These are phyloP conservation scores for Lepeophtheirus nordmannii DNA, from an alignment of 2,888 invertebrate genomes.

Conservation along the genomic window DNA sequence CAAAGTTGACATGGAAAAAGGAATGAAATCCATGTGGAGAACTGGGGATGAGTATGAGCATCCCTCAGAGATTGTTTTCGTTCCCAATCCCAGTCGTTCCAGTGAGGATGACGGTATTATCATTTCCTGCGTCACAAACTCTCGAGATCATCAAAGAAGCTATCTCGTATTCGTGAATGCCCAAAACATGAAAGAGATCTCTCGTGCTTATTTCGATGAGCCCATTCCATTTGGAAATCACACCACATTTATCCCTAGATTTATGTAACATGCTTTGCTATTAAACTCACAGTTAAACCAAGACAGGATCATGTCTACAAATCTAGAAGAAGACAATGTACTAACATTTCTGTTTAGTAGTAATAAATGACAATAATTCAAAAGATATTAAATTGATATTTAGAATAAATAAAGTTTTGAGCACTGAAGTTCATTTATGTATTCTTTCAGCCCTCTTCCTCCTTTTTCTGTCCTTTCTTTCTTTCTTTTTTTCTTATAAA, in stretches of 20 bases:
- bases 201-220: conserved; percentile 23
- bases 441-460: too few relatives aligned
- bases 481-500: too few relatives aligned
- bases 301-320: too few relatives aligned
- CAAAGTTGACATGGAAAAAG: conserved; percentile 9
- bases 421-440: too few relatives aligned
- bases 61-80: conserved; percentile 8
- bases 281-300: too few relatives aligned
- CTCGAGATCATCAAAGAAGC: neutral
- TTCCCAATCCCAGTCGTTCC: neutral
- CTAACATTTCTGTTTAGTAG: too few relatives aligned
- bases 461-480: too few relatives aligned
- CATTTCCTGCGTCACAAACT: conserved; percentile 8
- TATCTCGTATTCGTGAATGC: conserved; percentile 17
- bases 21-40: conserved; percentile 4
- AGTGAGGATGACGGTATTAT: conserved; percentile 17
- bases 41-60: conserved; percentile 15
- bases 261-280: neutral
- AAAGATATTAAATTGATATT: too few relatives aligned
- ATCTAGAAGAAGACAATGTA: too few relatives aligned
- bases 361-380: too few relatives aligned
- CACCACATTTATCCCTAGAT: conserved; percentile 18
- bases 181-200: conserved; percentile 10
- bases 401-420: too few relatives aligned
- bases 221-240: conserved; percentile 24